phyloP scores from a whole-genome alignment of 23 tunicate genomes.

The Trididemnum clinides region DNA sequence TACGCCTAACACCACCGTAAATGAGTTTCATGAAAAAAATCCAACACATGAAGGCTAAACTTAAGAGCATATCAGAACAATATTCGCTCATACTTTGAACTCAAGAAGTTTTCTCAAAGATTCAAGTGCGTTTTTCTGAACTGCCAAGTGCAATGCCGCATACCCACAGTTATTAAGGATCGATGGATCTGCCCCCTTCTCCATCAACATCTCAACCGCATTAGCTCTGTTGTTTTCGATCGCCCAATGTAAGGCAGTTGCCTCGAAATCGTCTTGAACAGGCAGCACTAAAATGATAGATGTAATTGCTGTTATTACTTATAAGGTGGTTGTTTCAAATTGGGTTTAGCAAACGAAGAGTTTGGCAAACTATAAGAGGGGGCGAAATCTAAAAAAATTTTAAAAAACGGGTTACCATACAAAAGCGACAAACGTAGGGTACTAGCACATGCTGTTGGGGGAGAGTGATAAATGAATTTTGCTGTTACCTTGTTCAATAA shows the following conservation, averaged over 20 bases:
- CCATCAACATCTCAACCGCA: slow-evolving; percentile 43
- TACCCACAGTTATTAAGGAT: slow-evolving; percentile 48
- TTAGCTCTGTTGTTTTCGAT: slow-evolving; percentile 31
- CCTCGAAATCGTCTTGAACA: slow-evolving; percentile 32
- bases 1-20: no score
- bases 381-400: no score
- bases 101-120: slow-evolving; percentile 60
- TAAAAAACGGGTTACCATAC: no score
- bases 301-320: background rate
- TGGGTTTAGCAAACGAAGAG: background rate
- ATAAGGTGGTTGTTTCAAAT: background rate
- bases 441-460: no score
- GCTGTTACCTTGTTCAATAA: no score
- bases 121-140: slow-evolving; percentile 42
- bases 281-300: slow-evolving; percentile 61
- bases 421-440: no score
- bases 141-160: slow-evolving; percentile 61
- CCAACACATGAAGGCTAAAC: no score
- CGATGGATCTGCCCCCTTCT: slow-evolving; percentile 62
- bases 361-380: background rate
- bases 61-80: no score
- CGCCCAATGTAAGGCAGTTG: slow-evolving; percentile 84
- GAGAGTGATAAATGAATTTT: no score
- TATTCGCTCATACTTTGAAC: slow-evolving; percentile 63
- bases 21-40: no score